Evolutionary conservation across 2,797 vertebrate genomes (phyloP).

Genomic region (Hippocampus kuda): DNA sequence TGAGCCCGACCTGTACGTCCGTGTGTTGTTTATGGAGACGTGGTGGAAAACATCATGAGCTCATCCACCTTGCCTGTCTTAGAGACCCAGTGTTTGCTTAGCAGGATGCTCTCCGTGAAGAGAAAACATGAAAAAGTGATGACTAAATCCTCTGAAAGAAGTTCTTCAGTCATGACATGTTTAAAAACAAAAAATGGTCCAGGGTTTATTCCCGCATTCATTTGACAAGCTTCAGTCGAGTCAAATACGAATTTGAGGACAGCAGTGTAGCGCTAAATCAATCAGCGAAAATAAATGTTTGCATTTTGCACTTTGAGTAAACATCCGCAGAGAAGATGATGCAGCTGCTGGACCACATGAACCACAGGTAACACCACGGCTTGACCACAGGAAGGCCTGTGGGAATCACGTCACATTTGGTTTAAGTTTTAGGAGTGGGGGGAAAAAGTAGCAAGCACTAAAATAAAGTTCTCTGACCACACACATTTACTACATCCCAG

Average conservation of each 20-base stretch:
- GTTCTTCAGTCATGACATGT: constrained; percentile 49
- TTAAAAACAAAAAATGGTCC: constrained; percentile 34
- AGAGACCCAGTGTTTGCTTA: constrained; percentile 22
- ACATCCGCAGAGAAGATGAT: constrained; percentile 23
- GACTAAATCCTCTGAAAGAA: constrained; percentile 48
- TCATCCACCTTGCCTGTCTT: constrained; percentile 2
- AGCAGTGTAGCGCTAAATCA: constrained; percentile 25
- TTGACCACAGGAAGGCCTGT: constrained; percentile 36
- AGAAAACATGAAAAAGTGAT: constrained; percentile 19
- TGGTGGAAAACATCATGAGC: background rate
- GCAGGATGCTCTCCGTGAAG: constrained; percentile 24
- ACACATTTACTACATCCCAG: constrained; percentile 16
- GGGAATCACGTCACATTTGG: constrained; percentile 23
- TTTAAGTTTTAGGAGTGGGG: constrained; percentile 7
- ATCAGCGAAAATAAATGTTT: constrained; percentile 24
- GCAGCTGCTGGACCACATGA: constrained; percentile 28
- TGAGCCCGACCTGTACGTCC: constrained; percentile 1
- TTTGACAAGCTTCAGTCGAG: background rate
- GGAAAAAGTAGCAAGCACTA: constrained; percentile 9
- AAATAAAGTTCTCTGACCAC: constrained; percentile 23
- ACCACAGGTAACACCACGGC: constrained; percentile 34
- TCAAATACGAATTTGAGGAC: constrained; percentile 22
- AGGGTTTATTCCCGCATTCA: background rate
- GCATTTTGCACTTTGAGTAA: constrained; percentile 13
- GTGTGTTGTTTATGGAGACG: constrained; percentile 5